These are phyloP conservation scores for Pogonocichla stellata DNA, from an alignment of 2,113 vertebrate species.

Conservation along the genomic window DNA sequence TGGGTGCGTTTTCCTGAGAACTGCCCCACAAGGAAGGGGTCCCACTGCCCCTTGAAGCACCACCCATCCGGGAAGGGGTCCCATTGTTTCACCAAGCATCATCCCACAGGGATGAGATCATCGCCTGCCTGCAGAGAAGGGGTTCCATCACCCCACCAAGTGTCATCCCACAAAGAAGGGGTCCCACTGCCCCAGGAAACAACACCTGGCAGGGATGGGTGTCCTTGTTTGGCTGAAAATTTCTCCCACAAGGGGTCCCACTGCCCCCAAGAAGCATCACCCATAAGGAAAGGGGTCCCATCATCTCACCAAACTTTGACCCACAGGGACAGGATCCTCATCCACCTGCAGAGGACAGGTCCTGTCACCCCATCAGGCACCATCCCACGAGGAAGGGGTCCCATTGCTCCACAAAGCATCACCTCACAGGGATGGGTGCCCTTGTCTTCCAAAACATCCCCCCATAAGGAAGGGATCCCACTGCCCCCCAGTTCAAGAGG, in stretches of 20 bases:
- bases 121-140: neutral
- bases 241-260: neutral
- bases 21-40: neutral
- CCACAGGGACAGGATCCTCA: neutral
- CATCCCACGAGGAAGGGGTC: neutral
- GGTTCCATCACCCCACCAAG: too few species aligned
- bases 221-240: neutral
- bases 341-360: neutral
- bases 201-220: neutral
- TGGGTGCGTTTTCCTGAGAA: neutral
- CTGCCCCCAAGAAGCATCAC: neutral
- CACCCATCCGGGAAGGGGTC: neutral
- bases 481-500: neutral
- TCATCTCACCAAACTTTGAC: fast-evolving
- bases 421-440: neutral
- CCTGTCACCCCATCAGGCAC: neutral
- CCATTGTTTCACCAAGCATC: fast-evolving
- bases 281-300: neutral
- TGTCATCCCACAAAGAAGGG: neutral
- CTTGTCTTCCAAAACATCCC: neutral
- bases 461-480: neutral
- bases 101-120: fast-evolving
- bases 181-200: neutral
- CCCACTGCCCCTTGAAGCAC: neutral
- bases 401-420: neutral